These are phyloP conservation scores for Ornithoptera alexandrae DNA, from an alignment of 2,888 invertebrate species.

Conservation along the genomic window DNA sequence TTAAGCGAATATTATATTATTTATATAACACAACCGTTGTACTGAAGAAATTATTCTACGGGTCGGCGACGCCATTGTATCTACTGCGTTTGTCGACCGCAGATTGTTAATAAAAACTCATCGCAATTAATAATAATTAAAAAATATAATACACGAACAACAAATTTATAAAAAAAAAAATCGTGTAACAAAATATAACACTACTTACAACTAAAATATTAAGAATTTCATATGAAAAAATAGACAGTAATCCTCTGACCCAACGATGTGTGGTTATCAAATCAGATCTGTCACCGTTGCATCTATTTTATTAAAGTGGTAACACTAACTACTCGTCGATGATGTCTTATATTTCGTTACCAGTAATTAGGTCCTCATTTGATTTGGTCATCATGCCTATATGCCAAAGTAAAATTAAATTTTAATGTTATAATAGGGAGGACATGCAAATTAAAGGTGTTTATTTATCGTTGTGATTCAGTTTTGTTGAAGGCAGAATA, in stretches of 20 bases:
- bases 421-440: not conserved
- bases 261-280: not conserved
- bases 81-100: not conserved
- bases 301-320: not conserved
- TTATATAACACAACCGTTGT: conserved; percentile 24
- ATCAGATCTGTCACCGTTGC: not conserved
- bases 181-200: conserved; percentile 16
- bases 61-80: not conserved
- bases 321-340: not conserved
- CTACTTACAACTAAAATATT: conserved; percentile 10
- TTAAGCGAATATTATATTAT: conserved; percentile 15
- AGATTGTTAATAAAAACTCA: not conserved
- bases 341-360: not conserved
- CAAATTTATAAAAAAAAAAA: conserved; percentile 12
- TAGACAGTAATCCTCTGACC: not conserved
- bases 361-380: not conserved
- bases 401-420: conserved; percentile 2
- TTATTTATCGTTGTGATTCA: not conserved
- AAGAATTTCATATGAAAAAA: not conserved
- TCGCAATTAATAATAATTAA: not conserved
- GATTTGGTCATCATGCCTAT: conserved; percentile 19
- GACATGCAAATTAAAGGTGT: not conserved
- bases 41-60: conserved; percentile 2
- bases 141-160: conserved; percentile 12
- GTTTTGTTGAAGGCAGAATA: not conserved